Evolutionary conservation across 2,797 vertebrate species (phyloP).

Genomic region (Hippoglossus hippoglossus): DNA sequence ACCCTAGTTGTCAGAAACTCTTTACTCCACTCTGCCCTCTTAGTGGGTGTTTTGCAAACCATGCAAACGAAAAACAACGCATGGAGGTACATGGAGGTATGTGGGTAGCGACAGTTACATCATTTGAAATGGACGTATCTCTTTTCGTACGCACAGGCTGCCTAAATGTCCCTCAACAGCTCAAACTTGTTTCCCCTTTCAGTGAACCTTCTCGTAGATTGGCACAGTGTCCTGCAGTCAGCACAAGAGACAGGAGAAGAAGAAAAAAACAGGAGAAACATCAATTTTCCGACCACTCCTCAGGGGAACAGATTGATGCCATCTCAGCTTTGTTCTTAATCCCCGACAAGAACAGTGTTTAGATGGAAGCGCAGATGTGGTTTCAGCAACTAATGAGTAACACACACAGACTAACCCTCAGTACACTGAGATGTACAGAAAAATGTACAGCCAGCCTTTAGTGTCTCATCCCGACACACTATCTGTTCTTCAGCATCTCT

Average conservation of each 20-base stretch:
- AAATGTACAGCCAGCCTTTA: slow-evolving; percentile 22
- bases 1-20: too few relatives aligned
- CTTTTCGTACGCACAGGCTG: too few relatives aligned
- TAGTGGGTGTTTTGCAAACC: too few relatives aligned
- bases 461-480: slow-evolving; percentile 22
- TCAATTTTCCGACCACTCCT: slow-evolving; percentile 7
- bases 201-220: neutral
- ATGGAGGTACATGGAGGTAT: too few relatives aligned
- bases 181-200: neutral
- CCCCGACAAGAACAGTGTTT: slow-evolving; percentile 40
- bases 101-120: too few relatives aligned
- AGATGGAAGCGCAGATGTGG: slow-evolving; percentile 50
- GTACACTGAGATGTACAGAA: slow-evolving; percentile 23
- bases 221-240: neutral
- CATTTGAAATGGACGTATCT: too few relatives aligned
- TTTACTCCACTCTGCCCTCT: too few relatives aligned
- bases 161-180: too few relatives aligned
- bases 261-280: slow-evolving; percentile 7
- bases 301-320: slow-evolving; percentile 25
- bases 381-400: slow-evolving; percentile 54
- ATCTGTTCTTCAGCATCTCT: slow-evolving; percentile 49
- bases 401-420: slow-evolving; percentile 40
- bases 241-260: neutral
- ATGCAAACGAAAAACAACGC: neutral
- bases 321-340: slow-evolving; percentile 37